Evolutionary conservation across 1,140 invertebrate species (phyloP).

Genomic region (Vanessa tameamea): DNA sequence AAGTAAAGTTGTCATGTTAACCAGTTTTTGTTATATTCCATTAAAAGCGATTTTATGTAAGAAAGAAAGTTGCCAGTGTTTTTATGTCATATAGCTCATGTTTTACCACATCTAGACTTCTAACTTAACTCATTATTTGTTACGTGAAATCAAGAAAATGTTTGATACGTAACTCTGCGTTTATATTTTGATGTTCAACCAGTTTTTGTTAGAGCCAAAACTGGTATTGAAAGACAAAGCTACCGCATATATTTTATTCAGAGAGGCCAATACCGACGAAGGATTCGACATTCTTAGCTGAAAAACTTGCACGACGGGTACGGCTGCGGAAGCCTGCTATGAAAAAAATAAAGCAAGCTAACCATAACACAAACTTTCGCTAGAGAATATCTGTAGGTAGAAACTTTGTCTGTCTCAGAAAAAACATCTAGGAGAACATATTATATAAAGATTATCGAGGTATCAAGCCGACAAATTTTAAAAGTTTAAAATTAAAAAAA

Average conservation of each 20-base stretch:
- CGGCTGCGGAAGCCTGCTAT: conserved; percentile 22
- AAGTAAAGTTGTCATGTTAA: conserved; percentile 23
- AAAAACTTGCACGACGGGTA: conserved; percentile 44
- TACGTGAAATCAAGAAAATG: not conserved
- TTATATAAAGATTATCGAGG: too few relatives aligned
- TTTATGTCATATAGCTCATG: conserved; percentile 13
- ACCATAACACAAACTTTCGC: conserved; percentile 41
- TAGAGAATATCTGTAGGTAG: conserved; percentile 11
- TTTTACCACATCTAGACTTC: not conserved
- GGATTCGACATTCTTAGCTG: conserved; percentile 44
- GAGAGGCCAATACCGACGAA: conserved; percentile 35
- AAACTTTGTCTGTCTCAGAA: not conserved
- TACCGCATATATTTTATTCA: conserved; percentile 36
- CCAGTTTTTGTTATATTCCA: conserved; percentile 27
- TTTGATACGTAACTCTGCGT: not conserved
- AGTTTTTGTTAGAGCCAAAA: conserved; percentile 27
- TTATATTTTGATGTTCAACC: conserved; percentile 11
- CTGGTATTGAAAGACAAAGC: conserved; percentile 27
- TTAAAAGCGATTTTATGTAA: conserved; percentile 43
- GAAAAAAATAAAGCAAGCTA: conserved; percentile 27
- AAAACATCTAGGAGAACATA: not conserved
- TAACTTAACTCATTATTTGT: not conserved
- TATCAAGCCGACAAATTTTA: not conserved
- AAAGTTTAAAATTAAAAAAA: not conserved
- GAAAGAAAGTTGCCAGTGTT: conserved; percentile 38